A percentile compares a stretch with the other conserved stretches of the same genome.
Conservation (phyloP, 2,797 vertebrate species). For the Amazonetta brasiliensis region DNA sequence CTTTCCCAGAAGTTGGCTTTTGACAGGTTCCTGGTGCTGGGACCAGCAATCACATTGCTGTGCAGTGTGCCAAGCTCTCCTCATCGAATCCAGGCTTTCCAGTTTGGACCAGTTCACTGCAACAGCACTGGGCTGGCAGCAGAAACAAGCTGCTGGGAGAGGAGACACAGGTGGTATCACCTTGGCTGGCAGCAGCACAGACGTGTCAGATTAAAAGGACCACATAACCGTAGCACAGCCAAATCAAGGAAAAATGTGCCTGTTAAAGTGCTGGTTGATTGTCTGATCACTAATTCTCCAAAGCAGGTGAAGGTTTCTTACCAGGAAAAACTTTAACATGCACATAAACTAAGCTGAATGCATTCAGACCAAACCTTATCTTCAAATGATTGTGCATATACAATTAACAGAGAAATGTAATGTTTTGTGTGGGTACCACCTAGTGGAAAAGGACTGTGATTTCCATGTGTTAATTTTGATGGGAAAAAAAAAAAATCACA, state of each 20-base stretch:
- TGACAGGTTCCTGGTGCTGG: accelerated
- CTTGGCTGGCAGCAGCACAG: background rate
- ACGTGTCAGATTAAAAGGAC: background rate
- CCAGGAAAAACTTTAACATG: background rate
- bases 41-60: accelerated
- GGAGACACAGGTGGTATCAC: background rate
- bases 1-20: background rate
- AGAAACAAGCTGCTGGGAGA: background rate
- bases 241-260: background rate
- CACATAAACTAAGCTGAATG: background rate
- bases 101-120: background rate
- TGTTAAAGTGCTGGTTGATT: background rate
- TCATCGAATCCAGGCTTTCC: background rate
- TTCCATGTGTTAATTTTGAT: background rate
- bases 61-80: background rate
- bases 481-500: background rate
- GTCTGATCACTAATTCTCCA: background rate
- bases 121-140: background rate
- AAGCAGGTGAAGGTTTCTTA: background rate
- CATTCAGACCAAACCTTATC: background rate
- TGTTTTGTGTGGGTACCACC: slow-evolving; percentile 43
- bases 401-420: background rate
- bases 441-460: slow-evolving; percentile 19
- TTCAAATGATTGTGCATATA: background rate
- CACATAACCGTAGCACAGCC: background rate